Conservation (phyloP, 2,113 vertebrate genomes). For the Malaclemys terrapin region DNA sequence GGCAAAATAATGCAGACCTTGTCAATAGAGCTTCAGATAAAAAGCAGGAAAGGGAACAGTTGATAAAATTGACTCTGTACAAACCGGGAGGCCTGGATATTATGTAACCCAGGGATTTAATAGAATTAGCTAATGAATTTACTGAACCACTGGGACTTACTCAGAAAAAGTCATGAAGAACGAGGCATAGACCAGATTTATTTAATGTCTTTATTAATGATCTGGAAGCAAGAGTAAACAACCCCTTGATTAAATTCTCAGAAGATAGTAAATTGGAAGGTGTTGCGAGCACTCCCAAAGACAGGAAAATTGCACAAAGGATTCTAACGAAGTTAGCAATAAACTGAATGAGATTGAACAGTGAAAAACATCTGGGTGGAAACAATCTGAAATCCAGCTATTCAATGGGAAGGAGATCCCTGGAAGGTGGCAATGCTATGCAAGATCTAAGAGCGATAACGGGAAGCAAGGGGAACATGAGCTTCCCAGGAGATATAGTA, state of each 20-base stretch:
- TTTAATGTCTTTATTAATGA: constrained; percentile 80
- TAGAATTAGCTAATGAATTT: constrained; percentile 71
- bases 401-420: background rate
- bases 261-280: constrained; percentile 62
- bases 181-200: constrained; percentile 40
- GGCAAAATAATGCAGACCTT: background rate
- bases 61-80: constrained; percentile 44
- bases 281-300: constrained; percentile 52
- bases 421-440: background rate
- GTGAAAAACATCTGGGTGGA: fast-evolving
- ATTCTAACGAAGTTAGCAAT: constrained; percentile 27
- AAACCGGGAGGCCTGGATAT: constrained; percentile 36
- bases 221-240: constrained; percentile 78
- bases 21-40: background rate
- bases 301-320: constrained; percentile 20
- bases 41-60: constrained; percentile 43
- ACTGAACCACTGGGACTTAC: constrained; percentile 40
- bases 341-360: background rate
- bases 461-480: fast-evolving
- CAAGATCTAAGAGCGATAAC: background rate
- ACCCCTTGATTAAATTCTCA: constrained; percentile 76
- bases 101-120: constrained; percentile 59
- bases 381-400: background rate
- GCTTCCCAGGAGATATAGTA: background rate
- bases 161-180: constrained; percentile 62